phyloP scores from a whole-genome alignment of 92 coral and sea anemone species.

The Isaurus tuberculatus region DNA sequence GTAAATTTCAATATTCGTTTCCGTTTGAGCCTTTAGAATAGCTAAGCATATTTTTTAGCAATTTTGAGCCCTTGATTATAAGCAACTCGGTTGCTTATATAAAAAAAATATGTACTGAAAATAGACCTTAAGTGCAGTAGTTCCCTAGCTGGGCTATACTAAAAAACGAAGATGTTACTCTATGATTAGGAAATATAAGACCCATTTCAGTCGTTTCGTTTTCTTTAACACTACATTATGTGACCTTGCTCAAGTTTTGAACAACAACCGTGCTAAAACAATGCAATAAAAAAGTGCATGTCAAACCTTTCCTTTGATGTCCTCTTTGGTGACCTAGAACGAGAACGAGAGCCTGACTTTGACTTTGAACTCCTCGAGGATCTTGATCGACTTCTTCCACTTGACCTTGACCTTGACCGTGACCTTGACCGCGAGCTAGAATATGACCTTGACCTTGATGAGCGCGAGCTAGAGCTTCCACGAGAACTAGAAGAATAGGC shows the following conservation, averaged over 20 bases:
- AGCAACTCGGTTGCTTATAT: too few relatives aligned
- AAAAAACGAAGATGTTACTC: too few relatives aligned
- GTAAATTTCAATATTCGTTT: too few relatives aligned
- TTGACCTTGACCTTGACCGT: constrained; percentile 62
- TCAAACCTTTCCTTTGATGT: constrained; percentile 56
- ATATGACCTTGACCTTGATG: constrained; percentile 57
- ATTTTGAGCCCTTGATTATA: too few relatives aligned
- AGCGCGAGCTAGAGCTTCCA: constrained; percentile 54
- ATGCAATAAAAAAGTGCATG: background rate
- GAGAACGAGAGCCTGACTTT: constrained; percentile 58
- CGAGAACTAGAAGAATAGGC: constrained; percentile 44
- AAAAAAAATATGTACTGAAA: too few relatives aligned
- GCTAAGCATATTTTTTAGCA: too few relatives aligned
- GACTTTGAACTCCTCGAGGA: constrained; percentile 54
- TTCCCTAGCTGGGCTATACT: too few relatives aligned
- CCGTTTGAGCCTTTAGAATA: too few relatives aligned
- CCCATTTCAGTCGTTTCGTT: background rate
- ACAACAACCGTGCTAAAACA: background rate
- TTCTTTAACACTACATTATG: background rate
- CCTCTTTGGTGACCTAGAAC: constrained; percentile 65
- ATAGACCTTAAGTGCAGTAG: too few relatives aligned
- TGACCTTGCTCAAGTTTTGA: background rate
- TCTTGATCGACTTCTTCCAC: constrained; percentile 44
- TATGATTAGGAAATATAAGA: too few relatives aligned
- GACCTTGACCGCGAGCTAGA: constrained; percentile 73